phyloP scores from a whole-genome alignment of 2,797 vertebrate genomes.

The Lagorchestes hirsutus region DNA sequence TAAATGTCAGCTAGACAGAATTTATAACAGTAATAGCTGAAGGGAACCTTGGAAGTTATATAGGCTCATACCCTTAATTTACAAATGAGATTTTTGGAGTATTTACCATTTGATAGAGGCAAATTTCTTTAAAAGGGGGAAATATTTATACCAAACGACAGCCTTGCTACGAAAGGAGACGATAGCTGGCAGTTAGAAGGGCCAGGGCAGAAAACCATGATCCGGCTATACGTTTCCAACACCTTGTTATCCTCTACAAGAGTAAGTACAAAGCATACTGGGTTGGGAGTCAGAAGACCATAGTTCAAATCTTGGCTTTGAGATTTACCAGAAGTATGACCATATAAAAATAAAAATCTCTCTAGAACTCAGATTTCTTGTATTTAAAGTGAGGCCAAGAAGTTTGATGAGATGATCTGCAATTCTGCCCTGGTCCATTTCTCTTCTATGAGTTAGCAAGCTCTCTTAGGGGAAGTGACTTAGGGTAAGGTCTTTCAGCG shows the following conservation, averaged over 20 bases:
- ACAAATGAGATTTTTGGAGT: neutral
- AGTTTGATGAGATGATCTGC: neutral
- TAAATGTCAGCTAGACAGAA: neutral
- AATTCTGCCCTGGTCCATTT: neutral
- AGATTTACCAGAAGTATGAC: neutral
- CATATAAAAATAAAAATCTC: neutral
- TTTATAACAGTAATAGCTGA: neutral
- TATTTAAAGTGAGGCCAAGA: neutral
- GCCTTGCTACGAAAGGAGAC: neutral
- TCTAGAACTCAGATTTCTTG: neutral
- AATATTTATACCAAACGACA: neutral
- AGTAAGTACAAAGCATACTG: neutral
- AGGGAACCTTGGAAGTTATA: neutral
- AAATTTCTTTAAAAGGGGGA: neutral
- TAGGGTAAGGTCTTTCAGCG: neutral
- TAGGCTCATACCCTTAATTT: neutral
- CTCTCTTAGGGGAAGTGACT: neutral
- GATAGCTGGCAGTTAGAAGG: neutral
- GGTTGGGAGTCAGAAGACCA: neutral
- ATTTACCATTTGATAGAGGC: neutral
- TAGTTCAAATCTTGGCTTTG: neutral
- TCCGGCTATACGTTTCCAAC: neutral
- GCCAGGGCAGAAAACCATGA: neutral
- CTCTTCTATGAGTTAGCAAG: neutral
- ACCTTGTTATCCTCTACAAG: neutral